phyloP scores from a whole-genome alignment of 2,888 invertebrate genomes.

The Epinotia demarniana region DNA sequence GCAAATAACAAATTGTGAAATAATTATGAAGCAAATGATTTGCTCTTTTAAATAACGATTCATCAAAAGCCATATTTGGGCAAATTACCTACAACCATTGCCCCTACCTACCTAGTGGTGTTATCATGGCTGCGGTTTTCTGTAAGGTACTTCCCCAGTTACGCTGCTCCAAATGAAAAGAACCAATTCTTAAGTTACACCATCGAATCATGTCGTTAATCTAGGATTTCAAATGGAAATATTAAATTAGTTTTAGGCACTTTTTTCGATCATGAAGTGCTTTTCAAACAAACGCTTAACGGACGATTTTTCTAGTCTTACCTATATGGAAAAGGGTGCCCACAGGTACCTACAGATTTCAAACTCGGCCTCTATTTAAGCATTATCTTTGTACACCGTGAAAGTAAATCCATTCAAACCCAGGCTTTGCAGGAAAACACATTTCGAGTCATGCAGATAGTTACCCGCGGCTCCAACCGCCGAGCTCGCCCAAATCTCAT shows the following conservation, averaged over 20 bases:
- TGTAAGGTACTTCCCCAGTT: neutral
- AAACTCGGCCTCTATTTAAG: constrained; percentile 25
- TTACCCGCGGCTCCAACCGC: constrained; percentile 66
- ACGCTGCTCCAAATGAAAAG: neutral
- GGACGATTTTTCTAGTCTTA: too few relatives aligned
- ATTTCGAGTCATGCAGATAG: constrained; percentile 73
- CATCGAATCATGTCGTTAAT: neutral
- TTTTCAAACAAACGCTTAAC: too few relatives aligned
- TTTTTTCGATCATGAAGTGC: too few relatives aligned
- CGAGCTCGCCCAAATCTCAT: constrained; percentile 67
- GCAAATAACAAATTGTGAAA: too few relatives aligned
- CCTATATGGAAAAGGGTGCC: neutral
- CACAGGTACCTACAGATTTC: neutral
- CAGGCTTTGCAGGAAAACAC: constrained; percentile 71
- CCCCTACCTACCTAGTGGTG: too few relatives aligned
- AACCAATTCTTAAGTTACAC: neutral
- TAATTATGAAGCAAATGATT: too few relatives aligned
- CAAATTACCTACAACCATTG: too few relatives aligned
- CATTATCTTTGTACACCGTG: constrained; percentile 46
- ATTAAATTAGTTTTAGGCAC: too few relatives aligned
- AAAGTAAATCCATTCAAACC: constrained; percentile 63
- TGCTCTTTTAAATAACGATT: too few relatives aligned
- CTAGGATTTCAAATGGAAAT: too few relatives aligned
- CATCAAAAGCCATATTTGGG: too few relatives aligned
- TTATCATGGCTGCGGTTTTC: neutral